Evolutionary conservation across 1,140 invertebrate genomes (phyloP).

Genomic region (Calosoma granatense): DNA sequence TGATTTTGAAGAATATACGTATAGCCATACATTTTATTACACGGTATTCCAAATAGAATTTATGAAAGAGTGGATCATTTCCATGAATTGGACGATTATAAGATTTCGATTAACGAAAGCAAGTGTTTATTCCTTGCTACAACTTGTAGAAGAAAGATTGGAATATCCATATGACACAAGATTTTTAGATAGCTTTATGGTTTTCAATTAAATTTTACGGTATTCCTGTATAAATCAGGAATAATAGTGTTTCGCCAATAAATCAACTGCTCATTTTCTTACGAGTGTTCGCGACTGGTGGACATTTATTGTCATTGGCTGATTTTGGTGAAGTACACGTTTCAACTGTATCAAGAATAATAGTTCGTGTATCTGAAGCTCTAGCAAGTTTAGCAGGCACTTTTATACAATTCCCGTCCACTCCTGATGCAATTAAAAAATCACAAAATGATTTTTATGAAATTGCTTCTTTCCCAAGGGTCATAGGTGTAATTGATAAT

Average conservation of each 20-base stretch:
- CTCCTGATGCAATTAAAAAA: neutral
- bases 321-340: constrained; percentile 10
- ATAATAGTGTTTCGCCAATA: constrained; percentile 12
- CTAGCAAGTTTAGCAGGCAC: neutral
- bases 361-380: constrained; percentile 9
- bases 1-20: neutral
- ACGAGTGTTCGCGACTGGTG: constrained; percentile 7
- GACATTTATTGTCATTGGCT: neutral
- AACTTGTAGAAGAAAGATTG: neutral
- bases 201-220: neutral
- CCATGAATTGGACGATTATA: neutral
- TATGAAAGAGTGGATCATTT: too few species aligned
- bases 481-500: constrained; percentile 9
- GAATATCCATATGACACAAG: neutral
- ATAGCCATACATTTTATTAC: neutral
- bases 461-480: constrained; percentile 14
- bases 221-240: neutral
- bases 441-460: constrained; percentile 13
- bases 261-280: constrained; percentile 13
- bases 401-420: constrained; percentile 4
- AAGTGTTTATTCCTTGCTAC: neutral
- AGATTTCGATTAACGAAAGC: neutral
- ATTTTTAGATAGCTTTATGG: neutral
- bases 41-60: neutral
- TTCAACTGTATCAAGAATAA: neutral